Base-by-base conservation (phyloP, 2,888 invertebrate species). In the Trissolcus japonicus region DNA sequence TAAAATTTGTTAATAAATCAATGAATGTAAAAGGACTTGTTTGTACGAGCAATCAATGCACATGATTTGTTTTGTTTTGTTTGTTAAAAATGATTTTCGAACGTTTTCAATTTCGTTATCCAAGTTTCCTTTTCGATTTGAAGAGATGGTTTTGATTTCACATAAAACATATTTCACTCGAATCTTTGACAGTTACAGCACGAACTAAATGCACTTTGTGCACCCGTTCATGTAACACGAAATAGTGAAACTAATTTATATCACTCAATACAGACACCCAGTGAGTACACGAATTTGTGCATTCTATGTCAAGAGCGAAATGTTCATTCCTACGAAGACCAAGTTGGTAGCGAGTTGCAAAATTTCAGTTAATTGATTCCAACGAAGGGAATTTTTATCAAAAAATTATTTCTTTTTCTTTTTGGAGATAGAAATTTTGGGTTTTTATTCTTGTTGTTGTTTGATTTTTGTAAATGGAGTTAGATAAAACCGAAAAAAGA, bases 1-100 rank as follows among this genome's bases (percentile, higher is more conserved):
- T 51, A 53, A 41, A 68, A 25, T 51, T 68, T 59, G 53, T 54
- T 54, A 68, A 68, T 68, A 68, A 68, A 68, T 57, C 25, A 56
- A 16, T 55, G 48, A 46, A 56, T 50, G 29, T 43, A 56, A 56
- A 54, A 14, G 35, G 11, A 35, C 35, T 9, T 7, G 35, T 35
- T 35, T 35, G 35, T 35, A 35, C 7, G 35, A 35, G 35, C 11
- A 35, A 35, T 35, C 11, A 35, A 35, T 35, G 35, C 9, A 9
- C 9, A 11, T 25, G 4, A 25, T 35, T 1, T 35, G 9, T 35
- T 35, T 9, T 35, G 0, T 35, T 35, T 35, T 11, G 11, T 35
- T 35, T 11, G 11, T 1, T 9, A 1, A 35, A 35, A 35, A 9
- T 35, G 7, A 35, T 35, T 35, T 35, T 35, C 35, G 11, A 35